Evolutionary conservation across 1,140 invertebrate species (phyloP).

Genomic region (Epicauta chinensis): DNA sequence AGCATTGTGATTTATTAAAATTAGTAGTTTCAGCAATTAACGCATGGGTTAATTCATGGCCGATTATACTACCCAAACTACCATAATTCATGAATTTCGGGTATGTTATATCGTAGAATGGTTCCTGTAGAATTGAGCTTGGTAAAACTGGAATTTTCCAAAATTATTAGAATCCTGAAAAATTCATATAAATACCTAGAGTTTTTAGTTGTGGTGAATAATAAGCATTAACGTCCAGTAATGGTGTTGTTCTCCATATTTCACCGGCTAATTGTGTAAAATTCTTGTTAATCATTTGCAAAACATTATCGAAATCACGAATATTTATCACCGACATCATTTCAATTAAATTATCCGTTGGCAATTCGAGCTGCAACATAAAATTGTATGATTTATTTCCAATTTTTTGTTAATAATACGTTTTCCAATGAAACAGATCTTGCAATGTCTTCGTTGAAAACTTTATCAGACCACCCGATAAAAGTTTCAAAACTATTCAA

Average conservation of each 20-base stretch:
- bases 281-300: conserved; percentile 2
- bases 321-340: conserved; percentile 1
- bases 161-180: background rate
- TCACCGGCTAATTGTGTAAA: background rate
- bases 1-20: conserved; percentile 12
- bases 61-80: conserved; percentile 61
- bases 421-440: conserved; percentile 6
- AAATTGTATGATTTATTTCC: background rate
- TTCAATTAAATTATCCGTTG: conserved; percentile 10
- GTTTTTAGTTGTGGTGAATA: conserved; percentile 10
- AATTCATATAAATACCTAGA: conserved; percentile 20
- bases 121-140: conserved; percentile 83
- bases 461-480: conserved; percentile 6
- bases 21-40: conserved; percentile 48
- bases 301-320: background rate
- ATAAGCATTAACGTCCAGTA: conserved; percentile 20
- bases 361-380: conserved; percentile 13
- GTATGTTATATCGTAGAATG: conserved; percentile 76
- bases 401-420: background rate
- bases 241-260: background rate
- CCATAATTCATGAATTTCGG: conserved; percentile 83
- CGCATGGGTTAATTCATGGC: conserved; percentile 63
- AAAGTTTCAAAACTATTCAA: conserved; percentile 1
- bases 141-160: conserved; percentile 62
- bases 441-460: conserved; percentile 8